Conservation (phyloP, 2,113 vertebrate species). For the Oryzias javanicus region DNA sequence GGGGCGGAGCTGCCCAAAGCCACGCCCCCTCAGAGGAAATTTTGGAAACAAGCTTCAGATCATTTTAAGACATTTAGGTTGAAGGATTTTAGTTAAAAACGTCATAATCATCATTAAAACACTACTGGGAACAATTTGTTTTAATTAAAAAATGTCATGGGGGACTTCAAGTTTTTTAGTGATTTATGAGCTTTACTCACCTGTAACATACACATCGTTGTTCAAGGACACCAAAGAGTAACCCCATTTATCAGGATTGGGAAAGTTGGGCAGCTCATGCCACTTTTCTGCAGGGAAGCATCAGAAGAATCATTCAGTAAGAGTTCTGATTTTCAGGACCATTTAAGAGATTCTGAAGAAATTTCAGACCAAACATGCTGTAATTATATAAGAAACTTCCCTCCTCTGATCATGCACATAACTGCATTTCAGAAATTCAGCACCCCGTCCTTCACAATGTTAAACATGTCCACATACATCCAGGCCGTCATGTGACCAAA, state of each 20-base stretch:
- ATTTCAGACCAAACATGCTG: not conserved
- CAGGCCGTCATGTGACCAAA: slow-evolving; percentile 24
- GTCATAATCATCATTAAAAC: no score
- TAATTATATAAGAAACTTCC: not conserved
- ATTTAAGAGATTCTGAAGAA: slow-evolving; percentile 10
- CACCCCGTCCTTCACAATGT: slow-evolving; percentile 21
- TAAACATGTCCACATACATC: slow-evolving; percentile 29
- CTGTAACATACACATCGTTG: slow-evolving; percentile 92
- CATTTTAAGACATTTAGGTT: no score
- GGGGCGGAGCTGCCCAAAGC: no score
- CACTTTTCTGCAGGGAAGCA: slow-evolving; percentile 80
- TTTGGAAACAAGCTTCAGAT: no score
- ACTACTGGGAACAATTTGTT: no score
- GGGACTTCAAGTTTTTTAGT: not conserved
- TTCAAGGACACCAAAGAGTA: slow-evolving; percentile 90
- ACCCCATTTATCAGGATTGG: slow-evolving; percentile 96
- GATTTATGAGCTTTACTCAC: slow-evolving; percentile 66
- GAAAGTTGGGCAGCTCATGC: slow-evolving; percentile 91
- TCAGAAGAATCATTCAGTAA: not conserved
- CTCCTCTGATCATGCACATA: slow-evolving; percentile 12
- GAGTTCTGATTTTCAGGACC: not conserved
- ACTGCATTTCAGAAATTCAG: not conserved
- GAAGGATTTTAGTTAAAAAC: no score
- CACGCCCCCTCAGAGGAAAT: no score
- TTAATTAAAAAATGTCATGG: no score